phyloP scores from a whole-genome alignment of 2,888 invertebrate genomes.

The Agonopterix alstromeriana region DNA sequence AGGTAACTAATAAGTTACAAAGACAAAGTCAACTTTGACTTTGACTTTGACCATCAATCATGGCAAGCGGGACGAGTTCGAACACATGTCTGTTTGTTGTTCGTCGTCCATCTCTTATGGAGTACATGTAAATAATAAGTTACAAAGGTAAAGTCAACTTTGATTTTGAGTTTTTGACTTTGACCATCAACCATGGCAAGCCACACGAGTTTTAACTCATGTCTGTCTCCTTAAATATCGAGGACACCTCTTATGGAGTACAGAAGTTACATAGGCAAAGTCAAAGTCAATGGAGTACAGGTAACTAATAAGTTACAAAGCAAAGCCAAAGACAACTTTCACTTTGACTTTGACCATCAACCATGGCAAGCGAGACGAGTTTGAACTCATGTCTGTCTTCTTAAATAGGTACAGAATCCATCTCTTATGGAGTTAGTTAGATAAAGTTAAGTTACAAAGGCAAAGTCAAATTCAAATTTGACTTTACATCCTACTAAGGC shows the following conservation, averaged over 20 bases:
- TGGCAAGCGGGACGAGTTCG: conserved; percentile 47
- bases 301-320: too few species aligned
- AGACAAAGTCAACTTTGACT: background rate
- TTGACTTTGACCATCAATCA: conserved; percentile 8
- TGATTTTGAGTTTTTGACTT: too few species aligned
- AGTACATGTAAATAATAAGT: conserved; percentile 37
- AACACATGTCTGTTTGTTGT: conserved; percentile 64
- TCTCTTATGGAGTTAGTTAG: conserved; percentile 85
- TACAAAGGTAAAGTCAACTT: background rate
- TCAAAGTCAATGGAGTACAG: too few species aligned
- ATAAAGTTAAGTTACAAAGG: too few species aligned
- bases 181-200: too few species aligned
- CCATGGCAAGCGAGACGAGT: conserved; percentile 46
- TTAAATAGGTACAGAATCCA: conserved; percentile 91
- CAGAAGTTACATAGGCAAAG: too few species aligned
- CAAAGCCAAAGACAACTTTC: too few species aligned
- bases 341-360: conserved; percentile 52
- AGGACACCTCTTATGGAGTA: too few species aligned
- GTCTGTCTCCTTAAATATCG: too few species aligned
- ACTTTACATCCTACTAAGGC: too few species aligned
- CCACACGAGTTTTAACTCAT: too few species aligned
- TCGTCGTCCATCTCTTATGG: conserved; percentile 92
- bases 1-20: background rate
- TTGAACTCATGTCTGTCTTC: conserved; percentile 63
- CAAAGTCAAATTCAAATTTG: background rate